Evolutionary conservation across 2,797 vertebrate species (phyloP), one percentile per base, ranked within the genome.

Genomic region (Siniperca undulata): DNA sequence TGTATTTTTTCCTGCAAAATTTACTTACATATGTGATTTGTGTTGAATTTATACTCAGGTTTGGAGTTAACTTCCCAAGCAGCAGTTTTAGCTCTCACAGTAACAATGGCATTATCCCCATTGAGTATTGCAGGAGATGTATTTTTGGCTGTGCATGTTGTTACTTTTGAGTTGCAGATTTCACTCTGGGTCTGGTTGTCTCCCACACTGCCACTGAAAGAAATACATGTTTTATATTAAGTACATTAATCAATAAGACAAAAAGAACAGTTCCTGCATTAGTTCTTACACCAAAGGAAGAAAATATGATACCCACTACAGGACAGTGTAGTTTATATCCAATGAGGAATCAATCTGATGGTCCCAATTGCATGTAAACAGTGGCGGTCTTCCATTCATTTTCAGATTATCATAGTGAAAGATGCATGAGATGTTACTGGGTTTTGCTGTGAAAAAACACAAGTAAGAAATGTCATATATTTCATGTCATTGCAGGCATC

Each of bases 301-400:
- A 62, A 30, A 55, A 60, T 14, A 10, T 24, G 7, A 75, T 34
- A 83, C 90, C n/a, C 62, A 93, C 91, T 46, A 14, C 34, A 82
- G 9, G 0, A 93, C 65, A 1, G 81, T 81, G 88, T 95, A 95
- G 20, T 24, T 81, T 55, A 90, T 53, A 34, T 36, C 0, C 2
- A 17, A 0, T 34, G 50, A 22, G 36, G 71, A 40, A n/a, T 77
- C 8, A 0, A 13, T 55, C 7, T 46, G 68, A 79, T 95, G 91
- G 58, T 92, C 56, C 94, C 94, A 95, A 19, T 2, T 86, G 85
- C 94, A 95, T 0, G 64, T 91, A 1, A 94, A 74, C 4, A 11
- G 1, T 0, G 80, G 0, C 17, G 88, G 85, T 0, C 2, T 0
- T 12, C 42, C 50, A 0, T 8, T 0, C 10, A 0, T 0, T 1